Percentiles rank a stretch among this genome's conserved stretches.
phyloP scores from a whole-genome alignment of 2,797 vertebrate genomes.

The Smutsia temminckii region DNA sequence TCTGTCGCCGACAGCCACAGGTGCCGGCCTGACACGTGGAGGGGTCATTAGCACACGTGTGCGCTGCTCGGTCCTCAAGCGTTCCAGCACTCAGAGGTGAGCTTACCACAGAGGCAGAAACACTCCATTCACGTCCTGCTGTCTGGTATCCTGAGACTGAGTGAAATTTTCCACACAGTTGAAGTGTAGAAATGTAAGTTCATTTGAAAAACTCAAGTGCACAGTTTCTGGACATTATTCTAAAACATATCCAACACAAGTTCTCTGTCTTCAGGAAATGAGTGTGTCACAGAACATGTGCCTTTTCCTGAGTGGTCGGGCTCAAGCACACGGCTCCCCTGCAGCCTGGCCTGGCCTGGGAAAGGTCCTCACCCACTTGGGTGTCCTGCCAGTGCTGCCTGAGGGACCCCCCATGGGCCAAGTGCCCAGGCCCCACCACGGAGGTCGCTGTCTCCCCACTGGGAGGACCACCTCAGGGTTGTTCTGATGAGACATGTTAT shows the following conservation, averaged over 20 bases:
- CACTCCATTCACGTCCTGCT: neutral
- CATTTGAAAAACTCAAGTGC: neutral
- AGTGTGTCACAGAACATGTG: rapidly evolving
- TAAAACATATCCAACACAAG: neutral
- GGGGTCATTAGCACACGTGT: rapidly evolving
- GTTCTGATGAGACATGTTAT: neutral
- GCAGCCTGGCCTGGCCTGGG: neutral
- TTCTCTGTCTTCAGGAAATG: neutral
- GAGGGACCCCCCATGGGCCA: too few species aligned
- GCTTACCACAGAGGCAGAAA: neutral
- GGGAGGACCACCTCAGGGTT: neutral
- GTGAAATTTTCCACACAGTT: neutral
- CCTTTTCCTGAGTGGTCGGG: neutral
- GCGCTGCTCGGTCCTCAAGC: neutral
- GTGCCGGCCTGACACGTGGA: neutral
- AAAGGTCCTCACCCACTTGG: neutral
- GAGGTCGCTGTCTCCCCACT: neutral
- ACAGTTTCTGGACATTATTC: neutral
- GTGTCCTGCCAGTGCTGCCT: neutral
- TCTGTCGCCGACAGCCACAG: neutral
- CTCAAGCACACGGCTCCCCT: neutral
- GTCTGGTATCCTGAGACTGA: neutral
- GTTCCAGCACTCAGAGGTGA: neutral
- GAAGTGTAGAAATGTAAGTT: neutral
- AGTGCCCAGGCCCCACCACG: rapidly evolving